phyloP scores from a whole-genome alignment of 2,113 vertebrate species.

The Tilapia sparmanii region DNA sequence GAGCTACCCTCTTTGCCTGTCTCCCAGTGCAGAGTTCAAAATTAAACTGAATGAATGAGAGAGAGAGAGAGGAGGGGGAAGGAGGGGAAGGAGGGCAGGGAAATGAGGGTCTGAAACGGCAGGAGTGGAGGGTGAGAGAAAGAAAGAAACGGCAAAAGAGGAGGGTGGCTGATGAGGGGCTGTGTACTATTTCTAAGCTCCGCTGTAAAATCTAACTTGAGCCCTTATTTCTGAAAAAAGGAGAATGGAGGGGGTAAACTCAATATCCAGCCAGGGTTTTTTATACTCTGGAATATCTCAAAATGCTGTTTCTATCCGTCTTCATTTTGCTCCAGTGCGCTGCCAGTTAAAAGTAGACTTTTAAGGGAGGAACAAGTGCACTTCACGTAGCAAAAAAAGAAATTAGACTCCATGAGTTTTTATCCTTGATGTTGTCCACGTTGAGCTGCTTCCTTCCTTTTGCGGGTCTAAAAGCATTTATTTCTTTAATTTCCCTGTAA shows the following conservation, averaged over 20 bases:
- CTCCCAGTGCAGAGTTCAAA: conserved; percentile 71
- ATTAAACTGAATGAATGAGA: conserved; percentile 74
- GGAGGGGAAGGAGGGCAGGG: conserved; percentile 24
- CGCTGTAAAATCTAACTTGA: conserved; percentile 46
- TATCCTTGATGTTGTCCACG: neutral
- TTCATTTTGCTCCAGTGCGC: conserved; percentile 6
- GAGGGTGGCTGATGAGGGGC: conserved; percentile 49
- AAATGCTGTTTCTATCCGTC: neutral
- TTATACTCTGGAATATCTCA: neutral
- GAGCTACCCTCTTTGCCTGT: conserved; percentile 71
- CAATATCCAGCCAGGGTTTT: neutral
- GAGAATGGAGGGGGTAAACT: conserved; percentile 23
- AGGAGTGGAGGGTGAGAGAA: conserved; percentile 43
- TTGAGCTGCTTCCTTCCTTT: neutral
- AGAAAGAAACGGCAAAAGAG: conserved; percentile 44
- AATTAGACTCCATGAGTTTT: neutral
- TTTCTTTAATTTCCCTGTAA: conserved; percentile 50
- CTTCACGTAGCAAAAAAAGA: neutral
- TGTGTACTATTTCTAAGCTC: conserved; percentile 39
- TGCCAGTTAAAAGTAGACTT: conserved; percentile 10
- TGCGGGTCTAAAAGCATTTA: conserved; percentile 16
- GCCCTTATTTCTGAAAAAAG: conserved; percentile 20
- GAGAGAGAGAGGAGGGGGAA: neutral
- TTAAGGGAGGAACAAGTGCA: conserved; percentile 6
- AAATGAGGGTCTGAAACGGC: conserved; percentile 53